phyloP scores from a whole-genome alignment of 2,797 vertebrate species.

The Myotis vivesi region DNA sequence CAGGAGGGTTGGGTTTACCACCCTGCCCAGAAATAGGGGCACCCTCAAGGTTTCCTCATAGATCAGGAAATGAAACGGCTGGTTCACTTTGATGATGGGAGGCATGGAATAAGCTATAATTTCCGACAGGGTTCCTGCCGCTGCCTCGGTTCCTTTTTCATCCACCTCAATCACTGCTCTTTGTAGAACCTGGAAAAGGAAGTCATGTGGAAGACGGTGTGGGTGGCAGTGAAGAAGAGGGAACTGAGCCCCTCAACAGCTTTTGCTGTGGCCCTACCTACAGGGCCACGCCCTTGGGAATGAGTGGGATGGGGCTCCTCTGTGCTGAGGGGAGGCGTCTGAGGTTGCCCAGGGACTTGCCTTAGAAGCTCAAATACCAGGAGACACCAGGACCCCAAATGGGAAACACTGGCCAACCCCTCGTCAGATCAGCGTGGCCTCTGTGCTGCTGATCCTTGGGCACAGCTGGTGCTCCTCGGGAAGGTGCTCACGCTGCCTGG shows the following conservation, averaged over 20 bases:
- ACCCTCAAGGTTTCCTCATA: slow-evolving; percentile 90
- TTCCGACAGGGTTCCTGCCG: slow-evolving; percentile 84
- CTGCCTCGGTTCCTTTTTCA: slow-evolving; percentile 90
- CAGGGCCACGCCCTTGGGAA: background rate
- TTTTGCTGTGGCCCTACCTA: background rate
- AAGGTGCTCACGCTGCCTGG: background rate
- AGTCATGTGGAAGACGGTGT: background rate
- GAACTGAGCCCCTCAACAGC: background rate
- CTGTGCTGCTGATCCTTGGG: background rate
- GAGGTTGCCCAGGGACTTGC: background rate
- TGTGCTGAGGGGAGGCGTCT: background rate
- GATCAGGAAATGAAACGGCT: slow-evolving; percentile 93
- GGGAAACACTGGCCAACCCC: background rate
- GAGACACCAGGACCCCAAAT: background rate
- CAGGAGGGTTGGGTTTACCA: slow-evolving; percentile 85
- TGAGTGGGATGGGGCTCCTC: background rate
- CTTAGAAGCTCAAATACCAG: background rate
- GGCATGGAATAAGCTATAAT: slow-evolving; percentile 89
- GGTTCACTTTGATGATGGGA: slow-evolving; percentile 85
- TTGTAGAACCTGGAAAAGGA: slow-evolving; percentile 88
- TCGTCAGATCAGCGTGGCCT: background rate
- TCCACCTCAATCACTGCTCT: slow-evolving; percentile 92
- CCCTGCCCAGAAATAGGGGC: slow-evolving; percentile 93
- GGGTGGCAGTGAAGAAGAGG: background rate
- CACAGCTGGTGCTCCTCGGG: background rate